Evolutionary conservation across 2,797 vertebrate species (phyloP).

Genomic region (Sebastes taczanowskii): DNA sequence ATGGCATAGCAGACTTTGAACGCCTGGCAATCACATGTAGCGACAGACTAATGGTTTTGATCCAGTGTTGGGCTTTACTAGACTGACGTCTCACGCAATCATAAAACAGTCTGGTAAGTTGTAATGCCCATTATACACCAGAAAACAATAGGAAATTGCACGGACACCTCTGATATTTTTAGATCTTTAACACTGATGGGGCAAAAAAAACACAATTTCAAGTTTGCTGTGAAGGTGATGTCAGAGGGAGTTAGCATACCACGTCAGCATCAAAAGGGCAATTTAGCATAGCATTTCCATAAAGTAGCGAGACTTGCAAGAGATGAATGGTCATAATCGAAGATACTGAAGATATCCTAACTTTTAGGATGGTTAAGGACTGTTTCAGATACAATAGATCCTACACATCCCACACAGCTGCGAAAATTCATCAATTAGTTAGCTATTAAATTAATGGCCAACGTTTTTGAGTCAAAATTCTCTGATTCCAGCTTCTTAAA

Average conservation of each 20-base stretch:
- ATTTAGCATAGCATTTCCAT: neutral
- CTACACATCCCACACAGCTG: too few relatives aligned
- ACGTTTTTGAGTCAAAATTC: too few relatives aligned
- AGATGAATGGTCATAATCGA: neutral
- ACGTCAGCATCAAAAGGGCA: neutral
- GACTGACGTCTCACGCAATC: neutral
- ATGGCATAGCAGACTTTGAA: constrained; percentile 4
- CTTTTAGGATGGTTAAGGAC: neutral
- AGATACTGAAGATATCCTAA: neutral
- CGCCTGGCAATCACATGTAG: constrained; percentile 7
- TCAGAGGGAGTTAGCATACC: neutral
- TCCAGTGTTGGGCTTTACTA: neutral
- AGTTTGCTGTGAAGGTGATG: neutral
- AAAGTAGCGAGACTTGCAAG: neutral
- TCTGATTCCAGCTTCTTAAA: too few relatives aligned
- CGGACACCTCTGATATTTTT: neutral
- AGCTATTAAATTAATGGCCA: too few relatives aligned
- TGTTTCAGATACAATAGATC: too few relatives aligned
- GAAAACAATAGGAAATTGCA: neutral
- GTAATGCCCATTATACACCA: neutral
- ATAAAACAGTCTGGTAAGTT: neutral
- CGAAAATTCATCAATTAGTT: too few relatives aligned
- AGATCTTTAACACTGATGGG: neutral
- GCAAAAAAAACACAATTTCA: neutral
- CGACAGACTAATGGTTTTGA: constrained; percentile 7